Base-by-base conservation (phyloP, 1,140 invertebrate genomes). In the Polypedilum pembai region DNA sequence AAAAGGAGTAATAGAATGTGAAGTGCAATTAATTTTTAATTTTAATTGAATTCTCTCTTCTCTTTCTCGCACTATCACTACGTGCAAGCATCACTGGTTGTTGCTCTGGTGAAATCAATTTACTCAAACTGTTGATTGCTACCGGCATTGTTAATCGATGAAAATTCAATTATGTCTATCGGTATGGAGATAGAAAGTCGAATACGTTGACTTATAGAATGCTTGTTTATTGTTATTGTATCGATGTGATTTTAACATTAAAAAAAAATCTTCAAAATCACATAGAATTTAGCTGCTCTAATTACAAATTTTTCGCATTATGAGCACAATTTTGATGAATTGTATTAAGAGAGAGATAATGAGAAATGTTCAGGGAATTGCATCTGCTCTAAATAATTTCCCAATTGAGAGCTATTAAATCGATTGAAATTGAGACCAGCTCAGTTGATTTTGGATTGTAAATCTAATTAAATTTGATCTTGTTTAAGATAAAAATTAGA, bases 21-120 rank as follows among this genome's bases (percentile, higher is more conserved):
- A 56, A 56, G n/a, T 56, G 45, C 15, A 56, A 56, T 56, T 56
- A 56, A 56, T 56, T 56, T 56, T n/a, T 15, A 56, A 12, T 56
- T 56, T 15, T n/a, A 56, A 56, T 56, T 56, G n/a, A 56, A 15
- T 56, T 56, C 12, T n/a, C n/a, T 56, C 10, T 33, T 33, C 24
- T 33, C 24, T 33, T 5, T 33, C 24, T 1, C 24, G 5, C 24
- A 33, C 24, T 5, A 33, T 33, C 24, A 3, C 24, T 33, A 5
- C 24, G 5, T 33, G 24, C 24, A 33, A 33, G 24, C 24, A 33
- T 33, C 24, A 33, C 24, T 33, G 24, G 24, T 33, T 33, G 24
- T 33, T 33, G 24, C 24, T 33, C 24, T 33, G 24, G 24, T 33
- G 24, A 33, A 33, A 33, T 33, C 12, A 56, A 56, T 12, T 56